Evolutionary conservation across 2,113 vertebrate species (phyloP), one percentile per base, ranked within the genome.

Genomic region (Acrocephalus kingi): DNA sequence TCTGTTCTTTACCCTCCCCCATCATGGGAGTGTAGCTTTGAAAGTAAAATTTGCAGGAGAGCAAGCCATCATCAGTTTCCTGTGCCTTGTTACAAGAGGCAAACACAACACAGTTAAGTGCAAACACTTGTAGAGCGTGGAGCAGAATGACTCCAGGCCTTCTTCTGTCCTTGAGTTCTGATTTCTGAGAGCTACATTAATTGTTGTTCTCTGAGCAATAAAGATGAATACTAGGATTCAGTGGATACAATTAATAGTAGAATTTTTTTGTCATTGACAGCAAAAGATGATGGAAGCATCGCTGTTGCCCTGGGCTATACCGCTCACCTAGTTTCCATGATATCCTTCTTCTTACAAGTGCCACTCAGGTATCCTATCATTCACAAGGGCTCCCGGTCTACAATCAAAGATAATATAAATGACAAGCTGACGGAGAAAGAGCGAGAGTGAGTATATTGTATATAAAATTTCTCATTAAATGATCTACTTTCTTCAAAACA

Each of bases 221-320:
- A 77, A 16, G 63, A 15, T 41, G 14, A 22, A 25, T 15, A 31
- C 31, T n/a, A 35, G 30, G 33, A 37, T 68, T 63, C 28, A 30
- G 0, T 20, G 18, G 80, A 43, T 31, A 35, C 84, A 87, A 68
- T 61, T 89, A 88, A 87, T 73, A 39, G n/a, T 2, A 25, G 21
- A 11, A 37, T 90, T 9, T 91, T 77, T 68, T 96, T 71, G 25
- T 87, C 66, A 28, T 95, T 97, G 84, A 52, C 98, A 99, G 99
- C 99, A 75, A 99, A 99, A 97, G 99, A 99, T 94, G 99, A 99
- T 39, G 99, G 99, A 91, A 99, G 99, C 94, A 98, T 99, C 48
- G 99, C 99, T 3, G 99, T 99, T 56, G 99, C 99, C 89, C 98
- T 99, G 95, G 99, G 99, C 96, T 99, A 99, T 96, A 99, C 99